These are phyloP conservation scores for Macrobrachium nipponense DNA, from an alignment of 1,140 invertebrate species.

Conservation along the genomic window DNA sequence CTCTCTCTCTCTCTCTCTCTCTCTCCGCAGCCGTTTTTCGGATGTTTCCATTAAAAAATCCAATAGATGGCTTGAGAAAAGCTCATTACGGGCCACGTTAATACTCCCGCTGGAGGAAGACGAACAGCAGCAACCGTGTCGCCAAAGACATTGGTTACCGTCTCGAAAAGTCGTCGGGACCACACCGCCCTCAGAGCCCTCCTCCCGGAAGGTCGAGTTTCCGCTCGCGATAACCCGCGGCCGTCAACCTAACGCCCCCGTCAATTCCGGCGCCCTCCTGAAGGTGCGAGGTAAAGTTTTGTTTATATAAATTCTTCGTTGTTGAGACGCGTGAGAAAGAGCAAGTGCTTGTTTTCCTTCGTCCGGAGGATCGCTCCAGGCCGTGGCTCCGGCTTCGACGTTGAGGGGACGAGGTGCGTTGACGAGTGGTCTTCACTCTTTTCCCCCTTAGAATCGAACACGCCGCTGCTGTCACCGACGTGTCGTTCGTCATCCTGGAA, in stretches of 20 bases:
- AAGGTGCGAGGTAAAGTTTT: constrained; percentile 39
- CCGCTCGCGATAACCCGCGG: not conserved
- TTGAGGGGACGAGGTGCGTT: too few relatives aligned
- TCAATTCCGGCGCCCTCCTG: constrained; percentile 19
- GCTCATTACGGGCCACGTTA: constrained; percentile 7
- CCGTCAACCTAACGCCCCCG: constrained; percentile 17
- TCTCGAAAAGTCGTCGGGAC: not conserved
- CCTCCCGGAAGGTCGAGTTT: constrained; percentile 19
- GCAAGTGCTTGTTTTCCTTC: constrained; percentile 44
- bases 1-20: too few relatives aligned
- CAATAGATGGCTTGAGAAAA: constrained; percentile 5
- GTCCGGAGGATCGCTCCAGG: constrained; percentile 1
- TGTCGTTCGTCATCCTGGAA: too few relatives aligned
- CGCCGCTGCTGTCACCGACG: too few relatives aligned
- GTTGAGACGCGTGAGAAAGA: constrained; percentile 48
- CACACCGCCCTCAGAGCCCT: too few relatives aligned
- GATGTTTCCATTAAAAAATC: constrained; percentile 14
- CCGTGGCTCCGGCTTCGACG: not conserved
- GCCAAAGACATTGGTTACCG: not conserved
- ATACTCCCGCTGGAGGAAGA: not conserved
- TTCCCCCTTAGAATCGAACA: not conserved
- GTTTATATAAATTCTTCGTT: constrained; percentile 44
- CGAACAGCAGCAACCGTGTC: not conserved
- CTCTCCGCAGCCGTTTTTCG: not conserved
- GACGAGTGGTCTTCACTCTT: too few relatives aligned